phyloP scores from a whole-genome alignment of 2,797 vertebrate genomes.

The Pseudotriccus pelzelni region DNA sequence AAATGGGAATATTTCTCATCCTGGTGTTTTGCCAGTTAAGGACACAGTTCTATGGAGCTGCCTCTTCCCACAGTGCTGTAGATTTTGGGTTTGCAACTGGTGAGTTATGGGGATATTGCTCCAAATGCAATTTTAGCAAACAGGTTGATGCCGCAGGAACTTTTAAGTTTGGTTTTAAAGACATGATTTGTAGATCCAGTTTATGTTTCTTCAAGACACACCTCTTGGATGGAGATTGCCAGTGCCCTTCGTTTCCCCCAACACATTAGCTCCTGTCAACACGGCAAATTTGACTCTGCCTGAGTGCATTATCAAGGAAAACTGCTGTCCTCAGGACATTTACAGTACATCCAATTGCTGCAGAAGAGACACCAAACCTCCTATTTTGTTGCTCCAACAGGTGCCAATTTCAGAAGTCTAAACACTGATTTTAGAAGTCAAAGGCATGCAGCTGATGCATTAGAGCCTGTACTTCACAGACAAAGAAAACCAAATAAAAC shows the following conservation, averaged over 20 bases:
- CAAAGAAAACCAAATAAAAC: neutral
- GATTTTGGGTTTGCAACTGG: neutral
- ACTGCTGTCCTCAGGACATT: neutral
- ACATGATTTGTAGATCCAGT: rapidly evolving
- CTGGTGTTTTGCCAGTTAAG: neutral
- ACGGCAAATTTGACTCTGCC: neutral
- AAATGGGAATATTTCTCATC: neutral
- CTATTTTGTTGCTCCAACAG: neutral
- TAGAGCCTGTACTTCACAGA: neutral
- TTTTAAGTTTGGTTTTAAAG: neutral
- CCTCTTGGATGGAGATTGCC: neutral
- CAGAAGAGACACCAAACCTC: neutral
- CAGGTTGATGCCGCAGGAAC: neutral
- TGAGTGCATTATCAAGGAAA: neutral
- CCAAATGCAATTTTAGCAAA: neutral
- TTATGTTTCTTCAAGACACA: neutral
- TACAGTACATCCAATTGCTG: neutral
- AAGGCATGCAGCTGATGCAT: neutral
- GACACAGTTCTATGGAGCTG: neutral
- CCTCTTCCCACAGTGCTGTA: neutral
- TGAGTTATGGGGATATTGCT: neutral
- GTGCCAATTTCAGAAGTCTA: neutral
- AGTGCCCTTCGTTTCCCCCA: neutral
- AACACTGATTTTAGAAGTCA: neutral
- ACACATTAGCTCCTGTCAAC: neutral